phyloP scores from a whole-genome alignment of 2,113 vertebrate genomes.

The Petrocephalus microphthalmus region DNA sequence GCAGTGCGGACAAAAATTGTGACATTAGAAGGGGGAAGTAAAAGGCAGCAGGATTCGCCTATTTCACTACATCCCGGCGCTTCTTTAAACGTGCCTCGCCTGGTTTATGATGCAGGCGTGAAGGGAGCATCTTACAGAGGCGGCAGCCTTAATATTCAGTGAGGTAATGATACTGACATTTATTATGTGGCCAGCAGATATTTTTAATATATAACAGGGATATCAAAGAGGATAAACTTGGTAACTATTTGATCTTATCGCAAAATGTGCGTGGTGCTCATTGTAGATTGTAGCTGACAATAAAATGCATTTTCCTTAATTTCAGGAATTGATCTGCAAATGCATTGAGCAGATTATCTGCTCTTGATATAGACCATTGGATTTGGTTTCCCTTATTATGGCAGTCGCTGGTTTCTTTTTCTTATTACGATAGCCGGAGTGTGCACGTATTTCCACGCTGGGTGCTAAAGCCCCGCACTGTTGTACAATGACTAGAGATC shows the following conservation, averaged over 20 bases:
- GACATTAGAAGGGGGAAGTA: conserved; percentile 19
- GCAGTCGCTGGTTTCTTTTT: neutral
- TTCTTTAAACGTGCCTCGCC: neutral
- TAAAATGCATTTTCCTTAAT: neutral
- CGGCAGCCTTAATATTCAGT: neutral
- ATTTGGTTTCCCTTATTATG: neutral
- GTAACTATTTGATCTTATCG: neutral
- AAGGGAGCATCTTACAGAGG: neutral
- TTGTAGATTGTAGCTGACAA: conserved; percentile 1
- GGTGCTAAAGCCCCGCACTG: neutral
- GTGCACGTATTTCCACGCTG: neutral
- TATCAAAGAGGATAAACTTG: neutral
- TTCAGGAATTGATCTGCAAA: neutral
- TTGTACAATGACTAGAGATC: neutral
- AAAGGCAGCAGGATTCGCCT: neutral
- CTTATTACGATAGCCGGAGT: neutral
- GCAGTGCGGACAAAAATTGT: conserved; percentile 66
- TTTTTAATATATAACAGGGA: neutral
- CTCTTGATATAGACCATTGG: neutral
- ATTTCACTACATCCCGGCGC: neutral
- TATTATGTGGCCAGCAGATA: neutral
- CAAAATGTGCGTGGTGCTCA: conserved; percentile 1
- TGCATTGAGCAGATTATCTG: neutral
- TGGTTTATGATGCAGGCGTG: neutral
- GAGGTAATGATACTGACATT: neutral